A percentile compares a stretch with the other conserved stretches of the same genome.
Conservation (phyloP, 2,888 invertebrate genomes). For the Hetaerina titia region DNA sequence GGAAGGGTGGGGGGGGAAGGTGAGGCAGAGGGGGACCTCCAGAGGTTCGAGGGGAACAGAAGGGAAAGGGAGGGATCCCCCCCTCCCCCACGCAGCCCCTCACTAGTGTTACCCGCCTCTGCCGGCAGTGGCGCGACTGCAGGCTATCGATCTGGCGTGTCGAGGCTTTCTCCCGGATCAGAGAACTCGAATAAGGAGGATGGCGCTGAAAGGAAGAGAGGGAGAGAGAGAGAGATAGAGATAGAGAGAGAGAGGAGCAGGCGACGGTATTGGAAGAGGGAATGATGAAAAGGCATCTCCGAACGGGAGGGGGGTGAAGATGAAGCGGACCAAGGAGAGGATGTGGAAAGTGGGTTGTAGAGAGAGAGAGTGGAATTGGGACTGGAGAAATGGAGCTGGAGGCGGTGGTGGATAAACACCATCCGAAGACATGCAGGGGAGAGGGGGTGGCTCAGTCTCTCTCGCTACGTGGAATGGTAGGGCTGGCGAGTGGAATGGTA, state of each 20-base stretch:
- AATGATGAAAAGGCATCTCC: background rate
- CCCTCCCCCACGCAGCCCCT: background rate
- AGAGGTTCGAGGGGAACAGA: background rate
- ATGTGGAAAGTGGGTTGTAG: background rate
- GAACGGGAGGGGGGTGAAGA: too few relatives aligned
- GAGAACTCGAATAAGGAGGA: slow-evolving; percentile 42
- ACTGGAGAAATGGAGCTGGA: background rate
- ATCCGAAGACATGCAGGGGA: too few relatives aligned
- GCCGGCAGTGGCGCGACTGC: slow-evolving; percentile 49
- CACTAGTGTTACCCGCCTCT: background rate
- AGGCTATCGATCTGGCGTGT: slow-evolving; percentile 45
- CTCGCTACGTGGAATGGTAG: background rate
- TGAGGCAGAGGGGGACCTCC: background rate
- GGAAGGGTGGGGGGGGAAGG: background rate
- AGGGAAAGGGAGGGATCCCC: background rate
- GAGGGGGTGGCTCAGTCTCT: too few relatives aligned
- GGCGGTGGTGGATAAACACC: too few relatives aligned
- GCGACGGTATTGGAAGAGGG: background rate
- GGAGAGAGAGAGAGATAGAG: background rate
- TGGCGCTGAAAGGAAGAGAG: background rate
- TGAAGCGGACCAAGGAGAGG: background rate
- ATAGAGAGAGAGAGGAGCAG: background rate
- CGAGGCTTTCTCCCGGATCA: slow-evolving; percentile 46
- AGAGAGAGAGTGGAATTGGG: background rate
- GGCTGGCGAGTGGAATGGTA: background rate